These are phyloP conservation scores for Atractosteus spatula DNA, from an alignment of 2,113 vertebrate species.

Conservation along the genomic window DNA sequence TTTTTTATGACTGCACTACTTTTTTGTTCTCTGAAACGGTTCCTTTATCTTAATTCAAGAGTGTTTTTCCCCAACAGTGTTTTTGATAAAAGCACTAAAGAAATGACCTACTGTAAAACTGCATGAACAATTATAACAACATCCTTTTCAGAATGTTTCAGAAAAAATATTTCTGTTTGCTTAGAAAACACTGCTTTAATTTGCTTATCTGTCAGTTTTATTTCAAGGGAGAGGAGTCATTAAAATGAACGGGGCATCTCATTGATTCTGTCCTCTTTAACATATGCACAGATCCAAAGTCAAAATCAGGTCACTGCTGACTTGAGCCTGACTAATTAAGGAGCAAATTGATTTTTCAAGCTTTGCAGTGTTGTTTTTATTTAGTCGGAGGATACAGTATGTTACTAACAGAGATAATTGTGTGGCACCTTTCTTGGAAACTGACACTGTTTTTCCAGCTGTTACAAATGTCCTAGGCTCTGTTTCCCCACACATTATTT, in stretches of 20 bases:
- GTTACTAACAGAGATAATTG: neutral
- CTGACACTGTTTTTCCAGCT: conserved; percentile 62
- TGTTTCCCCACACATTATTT: conserved; percentile 55
- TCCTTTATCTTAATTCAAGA: too few species aligned
- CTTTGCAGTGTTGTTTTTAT: conserved; percentile 24
- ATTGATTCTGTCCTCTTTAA: conserved; percentile 14
- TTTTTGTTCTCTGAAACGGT: too few species aligned
- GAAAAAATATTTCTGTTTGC: too few species aligned
- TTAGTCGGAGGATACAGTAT: conserved; percentile 18
- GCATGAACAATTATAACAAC: too few species aligned
- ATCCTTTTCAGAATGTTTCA: too few species aligned
- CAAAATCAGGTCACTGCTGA: conserved; percentile 22
- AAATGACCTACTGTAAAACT: too few species aligned
- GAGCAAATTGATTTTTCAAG: conserved; percentile 34
- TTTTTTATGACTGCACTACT: too few species aligned
- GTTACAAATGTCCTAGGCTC: conserved; percentile 45
- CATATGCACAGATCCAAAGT: conserved; percentile 4
- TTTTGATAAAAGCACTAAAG: too few species aligned
- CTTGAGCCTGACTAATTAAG: conserved; percentile 33
- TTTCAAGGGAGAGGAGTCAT: neutral
- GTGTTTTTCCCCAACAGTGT: too few species aligned
- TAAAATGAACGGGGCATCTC: neutral
- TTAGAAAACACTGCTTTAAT: too few species aligned
- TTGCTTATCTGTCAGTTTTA: too few species aligned
- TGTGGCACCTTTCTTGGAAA: conserved; percentile 5